phyloP scores from a whole-genome alignment of 2,113 vertebrate species.

The Upupa epops region DNA sequence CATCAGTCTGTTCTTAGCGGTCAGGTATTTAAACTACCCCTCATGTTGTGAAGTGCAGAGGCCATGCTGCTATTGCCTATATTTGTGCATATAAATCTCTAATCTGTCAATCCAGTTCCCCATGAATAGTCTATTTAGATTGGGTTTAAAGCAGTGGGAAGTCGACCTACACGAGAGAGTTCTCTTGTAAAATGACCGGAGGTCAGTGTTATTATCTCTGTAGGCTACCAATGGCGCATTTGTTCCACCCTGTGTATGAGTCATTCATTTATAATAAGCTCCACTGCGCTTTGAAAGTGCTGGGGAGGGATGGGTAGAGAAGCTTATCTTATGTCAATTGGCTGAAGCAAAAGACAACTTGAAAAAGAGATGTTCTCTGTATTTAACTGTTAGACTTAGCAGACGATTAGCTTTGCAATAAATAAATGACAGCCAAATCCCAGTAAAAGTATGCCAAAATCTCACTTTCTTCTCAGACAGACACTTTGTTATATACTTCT shows the following conservation, averaged over 20 bases:
- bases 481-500: neutral
- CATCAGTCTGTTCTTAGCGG: neutral
- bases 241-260: constrained; percentile 55
- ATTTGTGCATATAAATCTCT: constrained; percentile 51
- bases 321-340: constrained; percentile 36
- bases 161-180: constrained; percentile 35
- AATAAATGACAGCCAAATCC: constrained; percentile 21
- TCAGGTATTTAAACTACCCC: constrained; percentile 8
- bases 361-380: constrained; percentile 24
- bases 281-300: constrained; percentile 26
- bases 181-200: constrained; percentile 51
- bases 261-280: constrained; percentile 54
- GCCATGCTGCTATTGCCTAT: constrained; percentile 22
- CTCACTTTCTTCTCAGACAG: neutral
- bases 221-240: constrained; percentile 38
- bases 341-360: neutral
- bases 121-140: constrained; percentile 39
- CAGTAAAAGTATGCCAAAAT: neutral
- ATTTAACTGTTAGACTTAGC: constrained; percentile 12
- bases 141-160: constrained; percentile 64
- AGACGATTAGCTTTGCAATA: neutral
- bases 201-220: constrained; percentile 65
- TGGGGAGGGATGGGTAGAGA: neutral
- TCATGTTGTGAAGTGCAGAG: neutral
- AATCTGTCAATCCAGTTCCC: constrained; percentile 13